Percentiles rank a stretch among this genome's conserved stretches.
phyloP scores from a whole-genome alignment of 2,113 vertebrate genomes.

The Calonectris borealis region DNA sequence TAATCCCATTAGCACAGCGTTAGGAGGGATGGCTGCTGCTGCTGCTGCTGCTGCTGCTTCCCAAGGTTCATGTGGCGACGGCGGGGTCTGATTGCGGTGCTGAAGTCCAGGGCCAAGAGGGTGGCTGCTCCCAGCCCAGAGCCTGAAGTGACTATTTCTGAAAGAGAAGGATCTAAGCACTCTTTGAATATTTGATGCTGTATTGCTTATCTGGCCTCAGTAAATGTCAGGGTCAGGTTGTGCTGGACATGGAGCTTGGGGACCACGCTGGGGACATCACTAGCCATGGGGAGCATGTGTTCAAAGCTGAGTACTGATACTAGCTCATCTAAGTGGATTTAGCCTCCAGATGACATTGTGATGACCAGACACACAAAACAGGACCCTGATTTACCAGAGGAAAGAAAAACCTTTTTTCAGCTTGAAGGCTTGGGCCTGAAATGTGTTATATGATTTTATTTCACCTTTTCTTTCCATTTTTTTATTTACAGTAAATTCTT shows the following conservation, averaged over 20 bases:
- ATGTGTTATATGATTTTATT: neutral
- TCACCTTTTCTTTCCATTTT: neutral
- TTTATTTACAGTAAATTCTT: slow-evolving; percentile 9
- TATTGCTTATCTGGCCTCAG: neutral
- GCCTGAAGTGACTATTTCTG: neutral
- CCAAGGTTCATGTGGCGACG: neutral
- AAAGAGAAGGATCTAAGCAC: neutral
- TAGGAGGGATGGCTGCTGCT: neutral
- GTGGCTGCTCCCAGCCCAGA: neutral
- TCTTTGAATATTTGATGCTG: neutral
- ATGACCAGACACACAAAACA: neutral
- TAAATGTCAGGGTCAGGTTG: neutral
- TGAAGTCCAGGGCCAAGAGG: neutral
- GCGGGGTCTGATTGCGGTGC: neutral
- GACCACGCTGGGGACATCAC: neutral
- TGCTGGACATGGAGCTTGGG: neutral
- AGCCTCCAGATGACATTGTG: neutral
- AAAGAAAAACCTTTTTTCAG: neutral
- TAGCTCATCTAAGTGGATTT: neutral
- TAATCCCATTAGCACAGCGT: too few relatives aligned
- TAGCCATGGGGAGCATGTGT: neutral
- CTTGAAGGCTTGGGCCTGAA: neutral
- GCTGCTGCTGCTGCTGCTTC: neutral
- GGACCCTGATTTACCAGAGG: neutral
- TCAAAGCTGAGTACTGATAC: neutral